Base-by-base conservation (phyloP, 2,888 invertebrate species). In the Lycia hirtaria region DNA sequence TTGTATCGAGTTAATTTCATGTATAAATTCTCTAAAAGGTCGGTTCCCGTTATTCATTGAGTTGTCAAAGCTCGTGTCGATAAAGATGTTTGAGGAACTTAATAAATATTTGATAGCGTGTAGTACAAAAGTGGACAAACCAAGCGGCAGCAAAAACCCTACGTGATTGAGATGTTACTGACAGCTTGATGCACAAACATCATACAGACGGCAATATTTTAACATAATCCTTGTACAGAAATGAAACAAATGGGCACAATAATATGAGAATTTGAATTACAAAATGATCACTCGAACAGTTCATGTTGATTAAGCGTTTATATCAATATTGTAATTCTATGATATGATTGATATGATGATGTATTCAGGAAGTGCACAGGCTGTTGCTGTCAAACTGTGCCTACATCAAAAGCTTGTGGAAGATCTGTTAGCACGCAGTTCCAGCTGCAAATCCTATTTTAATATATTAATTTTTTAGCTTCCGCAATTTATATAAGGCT, bases 101-200 rank as follows among this genome's bases (percentile, higher is more conserved):
- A 80, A 90, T 91, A 88, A 88, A 92, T 92, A 92, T 89, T 85
- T 81, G 81, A 90, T 88, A 80, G 69, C 63, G 73, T 80, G 75
- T 75, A 69, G 76, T 74, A 79, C 76, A 79, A 78, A 73, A 73
- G 73, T 81, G 76, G 76, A 81, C 81, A 80, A 85, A 83, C 82
- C 80, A 78, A 79, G 80, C 72, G 69, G 80, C 81, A 75, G 79
- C 83, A 90, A 90, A 88, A 91, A 89, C 85, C 79, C 81, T 80
- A 76, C 73, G 62, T 72, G 86, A 88, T 92, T 91, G 92, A 92
- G 86, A 89, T 86, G 91, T 90, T 86, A 88, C 85, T 87, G 92
- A 89, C 91, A 89, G 86, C 69, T 71, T 76, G 87, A 89, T 90
- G 87, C 91, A 90, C 89, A 88, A 87, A 87, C 87, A 88, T 84